These are phyloP conservation scores for Sinohyriopsis cumingii DNA, from an alignment of 2,888 invertebrate genomes.

Conservation along the genomic window DNA sequence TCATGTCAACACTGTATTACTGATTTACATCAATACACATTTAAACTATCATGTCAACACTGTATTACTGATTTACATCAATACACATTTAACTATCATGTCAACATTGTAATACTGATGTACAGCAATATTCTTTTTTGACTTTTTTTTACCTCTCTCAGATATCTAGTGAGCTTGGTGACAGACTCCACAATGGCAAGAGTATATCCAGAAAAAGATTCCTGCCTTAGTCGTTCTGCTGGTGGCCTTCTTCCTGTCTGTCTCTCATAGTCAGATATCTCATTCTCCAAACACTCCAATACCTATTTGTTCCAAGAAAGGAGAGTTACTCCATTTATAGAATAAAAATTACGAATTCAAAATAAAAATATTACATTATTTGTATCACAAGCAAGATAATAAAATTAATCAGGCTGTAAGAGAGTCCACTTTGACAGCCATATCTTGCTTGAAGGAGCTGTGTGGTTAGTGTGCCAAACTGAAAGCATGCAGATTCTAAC, in stretches of 20 bases:
- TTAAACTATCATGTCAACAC: too few species aligned
- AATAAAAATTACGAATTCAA: too few species aligned
- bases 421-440: too few species aligned
- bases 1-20: too few species aligned
- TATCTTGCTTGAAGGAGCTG: too few species aligned
- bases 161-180: conserved; percentile 57
- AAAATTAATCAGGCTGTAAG: too few species aligned
- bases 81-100: too few species aligned
- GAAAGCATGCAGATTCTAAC: not conserved
- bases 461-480: not conserved
- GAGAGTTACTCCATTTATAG: not conserved
- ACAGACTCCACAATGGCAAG: conserved; percentile 64
- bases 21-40: too few species aligned
- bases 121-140: too few species aligned
- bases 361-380: not conserved
- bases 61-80: too few species aligned
- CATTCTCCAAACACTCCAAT: conserved; percentile 57
- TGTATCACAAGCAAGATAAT: not conserved
- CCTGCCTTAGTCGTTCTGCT: conserved; percentile 51
- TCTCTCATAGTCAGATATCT: conserved; percentile 60
- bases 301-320: conserved; percentile 41
- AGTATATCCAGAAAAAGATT: conserved; percentile 64
- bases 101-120: too few species aligned
- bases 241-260: conserved; percentile 57
- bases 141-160: conserved; percentile 53